A percentile compares a stretch with the other conserved stretches of the same genome.
Conservation (phyloP, 1,140 invertebrate genomes). For the Trypoxylus dichotomus region DNA sequence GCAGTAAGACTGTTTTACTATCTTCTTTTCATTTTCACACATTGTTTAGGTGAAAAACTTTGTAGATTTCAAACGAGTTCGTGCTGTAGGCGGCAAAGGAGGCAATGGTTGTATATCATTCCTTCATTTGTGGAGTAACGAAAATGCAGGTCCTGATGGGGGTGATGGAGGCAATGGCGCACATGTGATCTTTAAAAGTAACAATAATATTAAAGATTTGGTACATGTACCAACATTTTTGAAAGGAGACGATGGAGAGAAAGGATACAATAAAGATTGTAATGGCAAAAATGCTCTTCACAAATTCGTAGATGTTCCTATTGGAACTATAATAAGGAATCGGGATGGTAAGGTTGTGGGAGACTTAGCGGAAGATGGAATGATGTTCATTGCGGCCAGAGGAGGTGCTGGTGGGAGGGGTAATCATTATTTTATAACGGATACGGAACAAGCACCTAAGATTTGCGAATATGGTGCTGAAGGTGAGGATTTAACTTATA, state of each 20-base stretch:
- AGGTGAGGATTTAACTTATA: constrained; percentile 76
- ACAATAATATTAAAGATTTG: constrained; percentile 72
- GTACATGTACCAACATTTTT: constrained; percentile 65
- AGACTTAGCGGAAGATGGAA: constrained; percentile 68
- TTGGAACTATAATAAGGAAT: constrained; percentile 84
- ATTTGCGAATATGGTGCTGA: constrained; percentile 85
- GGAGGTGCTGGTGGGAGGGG: constrained; percentile 95
- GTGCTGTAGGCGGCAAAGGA: constrained; percentile 79
- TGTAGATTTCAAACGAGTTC: constrained; percentile 67
- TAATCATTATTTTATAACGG: constrained; percentile 87
- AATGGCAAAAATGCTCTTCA: constrained; percentile 81
- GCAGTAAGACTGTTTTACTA: constrained; percentile 42
- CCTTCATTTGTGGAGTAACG: constrained; percentile 74
- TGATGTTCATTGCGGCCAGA: constrained; percentile 89
- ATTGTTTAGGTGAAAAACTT: constrained; percentile 62
- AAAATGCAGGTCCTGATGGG: constrained; percentile 90
- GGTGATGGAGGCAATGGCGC: constrained; percentile 98
- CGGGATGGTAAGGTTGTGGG: constrained; percentile 65
- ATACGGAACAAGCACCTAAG: constrained; percentile 78
- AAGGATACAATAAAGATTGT: constrained; percentile 76
- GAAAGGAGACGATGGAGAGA: constrained; percentile 69
- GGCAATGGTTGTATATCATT: constrained; percentile 93
- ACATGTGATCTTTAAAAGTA: constrained; percentile 87
- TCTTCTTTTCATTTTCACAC: constrained; percentile 5
- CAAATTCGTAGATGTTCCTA: constrained; percentile 75